phyloP scores from a whole-genome alignment of 2,888 invertebrate genomes.

The Amblyjoppa fuscipennis region DNA sequence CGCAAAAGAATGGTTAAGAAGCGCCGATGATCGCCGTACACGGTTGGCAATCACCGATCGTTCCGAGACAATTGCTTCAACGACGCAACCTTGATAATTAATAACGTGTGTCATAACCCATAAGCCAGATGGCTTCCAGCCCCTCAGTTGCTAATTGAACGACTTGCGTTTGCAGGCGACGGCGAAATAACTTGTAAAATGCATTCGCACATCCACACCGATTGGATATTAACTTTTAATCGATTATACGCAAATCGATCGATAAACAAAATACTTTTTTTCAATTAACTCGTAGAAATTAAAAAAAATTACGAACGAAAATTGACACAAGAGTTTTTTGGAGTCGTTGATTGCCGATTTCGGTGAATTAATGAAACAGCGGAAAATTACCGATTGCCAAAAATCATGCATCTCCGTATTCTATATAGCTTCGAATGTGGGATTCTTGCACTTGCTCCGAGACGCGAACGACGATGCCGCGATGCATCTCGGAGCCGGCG shows the following conservation, averaged over 20 bases:
- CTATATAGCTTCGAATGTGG: background rate
- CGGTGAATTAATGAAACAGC: background rate
- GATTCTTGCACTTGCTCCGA: slow-evolving; percentile 3
- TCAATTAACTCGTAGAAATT: background rate
- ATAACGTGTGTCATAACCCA: slow-evolving; percentile 9
- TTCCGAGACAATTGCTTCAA: slow-evolving; percentile 47
- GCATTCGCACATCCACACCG: background rate
- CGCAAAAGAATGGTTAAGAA: slow-evolving; percentile 12
- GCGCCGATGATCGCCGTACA: slow-evolving; percentile 16
- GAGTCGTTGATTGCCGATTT: background rate
- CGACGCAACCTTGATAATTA: slow-evolving; percentile 32
- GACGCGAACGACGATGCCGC: background rate
- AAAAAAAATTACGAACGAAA: background rate
- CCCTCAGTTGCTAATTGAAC: slow-evolving; percentile 32
- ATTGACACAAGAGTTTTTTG: too few relatives aligned
- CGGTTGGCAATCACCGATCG: slow-evolving; percentile 44
- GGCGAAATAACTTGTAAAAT: background rate
- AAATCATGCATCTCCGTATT: background rate
- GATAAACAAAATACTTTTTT: background rate
- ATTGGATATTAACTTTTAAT: background rate
- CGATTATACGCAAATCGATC: background rate
- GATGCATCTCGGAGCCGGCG: slow-evolving; percentile 46
- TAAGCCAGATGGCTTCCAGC: slow-evolving; percentile 35
- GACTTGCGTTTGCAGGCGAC: background rate
- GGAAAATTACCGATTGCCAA: background rate